Evolutionary conservation across 2,797 vertebrate genomes (phyloP), one percentile per base, ranked within the genome.

Genomic region (Remorina albescens): DNA sequence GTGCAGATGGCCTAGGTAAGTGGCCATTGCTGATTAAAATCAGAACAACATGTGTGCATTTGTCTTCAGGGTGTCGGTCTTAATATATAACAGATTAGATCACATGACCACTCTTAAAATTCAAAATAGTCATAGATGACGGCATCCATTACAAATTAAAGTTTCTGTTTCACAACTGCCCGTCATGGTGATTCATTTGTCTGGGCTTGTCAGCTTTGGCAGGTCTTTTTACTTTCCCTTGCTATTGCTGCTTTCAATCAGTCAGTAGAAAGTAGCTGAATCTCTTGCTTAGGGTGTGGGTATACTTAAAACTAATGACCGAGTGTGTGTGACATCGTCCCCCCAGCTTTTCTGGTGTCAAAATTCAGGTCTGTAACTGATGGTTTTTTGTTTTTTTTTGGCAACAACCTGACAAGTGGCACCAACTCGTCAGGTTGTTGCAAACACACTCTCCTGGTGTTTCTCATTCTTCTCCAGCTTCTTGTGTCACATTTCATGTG

Each of bases 151-250:
- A 4, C n/a, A 57, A 60, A 56, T 47, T 6, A n/a, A 46, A 41
- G 54, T 54, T 44, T 41, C 32, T 58, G 46, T 51, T 71, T 53
- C 6, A 36, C 8, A 25, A 8, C 61, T 32, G 25, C 16, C 21
- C n/a, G n/a, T 37, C 23, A 19, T 49, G 19, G 42, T 54, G 36
- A 36, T 68, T 58, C 37, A 55, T 69, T 61, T 66, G 73, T 71
- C 62, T 55, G 47, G 69, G 34, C 74, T 80, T 72, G 82, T 80
- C 62, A 59, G 26, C 32, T 70, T 53, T 2, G 42, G 12, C 44
- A 36, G 19, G n/a, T n/a, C n/a, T n/a, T n/a, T n/a, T n/a, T n/a
- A 70, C 44, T 49, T 69, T 56, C n/a, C 25, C 19, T 50, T 30
- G 18, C 23, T 23, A 23, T 51, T n/a, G n/a, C 8, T 55, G 12